Conservation (phyloP, 1,140 invertebrate species). For the Melanaphis sacchari region DNA sequence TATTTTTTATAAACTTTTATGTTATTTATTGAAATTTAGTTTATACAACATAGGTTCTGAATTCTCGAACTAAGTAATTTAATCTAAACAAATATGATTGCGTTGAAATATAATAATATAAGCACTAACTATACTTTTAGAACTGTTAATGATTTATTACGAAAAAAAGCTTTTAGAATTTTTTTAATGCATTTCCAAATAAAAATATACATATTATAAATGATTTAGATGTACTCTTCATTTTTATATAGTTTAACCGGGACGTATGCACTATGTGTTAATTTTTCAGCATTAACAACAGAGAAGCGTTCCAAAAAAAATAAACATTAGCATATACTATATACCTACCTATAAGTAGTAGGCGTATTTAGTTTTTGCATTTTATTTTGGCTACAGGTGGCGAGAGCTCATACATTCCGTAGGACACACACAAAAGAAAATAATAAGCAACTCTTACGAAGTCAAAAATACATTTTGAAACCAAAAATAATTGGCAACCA, state of each 20-base stretch:
- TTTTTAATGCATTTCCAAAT: neutral
- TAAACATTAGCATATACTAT: neutral
- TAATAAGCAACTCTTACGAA: neutral
- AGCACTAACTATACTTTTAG: neutral
- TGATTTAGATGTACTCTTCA: neutral
- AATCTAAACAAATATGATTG: neutral
- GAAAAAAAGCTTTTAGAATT: neutral
- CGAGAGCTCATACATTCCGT: neutral
- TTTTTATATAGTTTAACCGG: neutral
- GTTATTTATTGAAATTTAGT: neutral
- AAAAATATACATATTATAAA: slow-evolving; percentile 15
- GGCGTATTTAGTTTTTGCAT: neutral
- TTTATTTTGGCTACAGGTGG: slow-evolving; percentile 13
- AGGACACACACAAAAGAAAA: neutral
- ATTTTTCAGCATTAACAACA: neutral
- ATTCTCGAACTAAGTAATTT: neutral
- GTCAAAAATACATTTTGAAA: slow-evolving; percentile 47
- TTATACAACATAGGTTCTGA: neutral
- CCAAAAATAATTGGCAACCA: slow-evolving; percentile 46
- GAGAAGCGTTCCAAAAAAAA: neutral
- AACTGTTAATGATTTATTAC: neutral
- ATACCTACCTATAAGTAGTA: neutral
- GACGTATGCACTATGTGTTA: neutral
- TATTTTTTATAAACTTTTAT: neutral
- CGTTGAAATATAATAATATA: neutral